Evolutionary conservation across 2,888 invertebrate genomes (phyloP).

Genomic region (Tinea trinotella): DNA sequence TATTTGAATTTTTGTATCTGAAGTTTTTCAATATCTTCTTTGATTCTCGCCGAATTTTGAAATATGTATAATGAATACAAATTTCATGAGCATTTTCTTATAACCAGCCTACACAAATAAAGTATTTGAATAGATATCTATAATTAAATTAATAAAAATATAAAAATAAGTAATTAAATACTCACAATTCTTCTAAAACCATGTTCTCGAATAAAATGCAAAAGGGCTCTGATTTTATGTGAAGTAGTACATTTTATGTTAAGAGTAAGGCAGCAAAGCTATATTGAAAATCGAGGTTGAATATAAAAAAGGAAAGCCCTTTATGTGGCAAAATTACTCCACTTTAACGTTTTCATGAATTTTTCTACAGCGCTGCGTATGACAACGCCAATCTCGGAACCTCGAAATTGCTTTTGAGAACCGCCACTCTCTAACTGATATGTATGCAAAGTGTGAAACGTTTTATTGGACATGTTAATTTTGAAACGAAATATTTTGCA

Average conservation of each 20-base stretch:
- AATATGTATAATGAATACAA: background rate
- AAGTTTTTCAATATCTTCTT: background rate
- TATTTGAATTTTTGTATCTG: background rate
- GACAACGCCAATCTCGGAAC: slow-evolving; percentile 34
- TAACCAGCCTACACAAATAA: too few relatives aligned
- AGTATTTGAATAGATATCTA: too few relatives aligned
- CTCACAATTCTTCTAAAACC: too few relatives aligned
- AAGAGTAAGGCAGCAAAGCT: background rate
- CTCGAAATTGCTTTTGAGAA: slow-evolving; percentile 37
- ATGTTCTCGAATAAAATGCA: too few relatives aligned
- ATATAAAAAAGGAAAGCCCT: slow-evolving; percentile 15
- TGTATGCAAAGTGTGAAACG: background rate
- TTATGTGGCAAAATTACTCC: slow-evolving; percentile 33
- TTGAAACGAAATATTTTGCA: background rate
- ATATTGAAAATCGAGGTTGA: slow-evolving; percentile 16
- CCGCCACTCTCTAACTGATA: slow-evolving; percentile 12
- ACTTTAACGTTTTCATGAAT: slow-evolving; percentile 38
- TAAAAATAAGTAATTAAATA: too few relatives aligned
- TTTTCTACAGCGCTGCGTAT: slow-evolving; percentile 26
- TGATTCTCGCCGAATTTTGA: background rate
- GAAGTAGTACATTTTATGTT: background rate
- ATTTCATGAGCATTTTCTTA: too few relatives aligned
- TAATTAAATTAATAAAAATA: too few relatives aligned
- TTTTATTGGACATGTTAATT: slow-evolving; percentile 7
- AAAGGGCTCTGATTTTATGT: background rate